phyloP scores from a whole-genome alignment of 1,140 invertebrate species.

The Philopotamus ludificatus region DNA sequence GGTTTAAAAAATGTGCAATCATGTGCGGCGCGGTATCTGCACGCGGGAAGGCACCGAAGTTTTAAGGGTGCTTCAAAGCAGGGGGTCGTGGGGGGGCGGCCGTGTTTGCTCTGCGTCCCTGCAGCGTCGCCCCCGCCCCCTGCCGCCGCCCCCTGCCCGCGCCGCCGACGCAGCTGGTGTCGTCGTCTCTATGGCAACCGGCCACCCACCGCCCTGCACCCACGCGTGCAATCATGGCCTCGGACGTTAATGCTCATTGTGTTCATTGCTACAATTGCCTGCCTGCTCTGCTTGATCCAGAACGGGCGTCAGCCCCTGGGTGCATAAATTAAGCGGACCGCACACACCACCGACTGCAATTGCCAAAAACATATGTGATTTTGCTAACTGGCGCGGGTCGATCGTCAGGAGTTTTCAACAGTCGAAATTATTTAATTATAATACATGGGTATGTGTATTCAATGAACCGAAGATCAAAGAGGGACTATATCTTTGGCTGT shows the following conservation, averaged over 20 bases:
- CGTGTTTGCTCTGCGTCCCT: not conserved
- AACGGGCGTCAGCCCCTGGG: not conserved
- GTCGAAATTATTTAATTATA: too few relatives aligned
- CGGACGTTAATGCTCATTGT: conserved; percentile 1
- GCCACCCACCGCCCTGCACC: not conserved
- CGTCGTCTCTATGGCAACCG: not conserved
- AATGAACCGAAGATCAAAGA: too few relatives aligned
- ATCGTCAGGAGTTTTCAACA: too few relatives aligned
- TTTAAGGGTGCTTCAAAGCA: not conserved
- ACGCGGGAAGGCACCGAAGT: not conserved
- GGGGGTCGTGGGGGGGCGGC: too few relatives aligned
- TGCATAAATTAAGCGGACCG: not conserved
- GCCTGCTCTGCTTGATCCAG: not conserved
- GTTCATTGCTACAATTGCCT: not conserved
- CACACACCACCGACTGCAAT: too few relatives aligned
- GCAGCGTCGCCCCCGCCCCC: not conserved
- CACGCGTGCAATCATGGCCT: conserved; percentile 4
- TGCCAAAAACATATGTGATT: too few relatives aligned
- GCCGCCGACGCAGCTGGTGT: not conserved
- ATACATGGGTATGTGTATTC: too few relatives aligned
- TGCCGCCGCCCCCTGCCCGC: not conserved
- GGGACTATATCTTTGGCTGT: too few relatives aligned
- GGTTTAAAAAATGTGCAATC: not conserved
- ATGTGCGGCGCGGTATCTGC: not conserved
- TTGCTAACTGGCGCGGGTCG: too few relatives aligned